Evolutionary conservation across 1,140 invertebrate genomes (phyloP).

Genomic region (Ceratina calcarata): DNA sequence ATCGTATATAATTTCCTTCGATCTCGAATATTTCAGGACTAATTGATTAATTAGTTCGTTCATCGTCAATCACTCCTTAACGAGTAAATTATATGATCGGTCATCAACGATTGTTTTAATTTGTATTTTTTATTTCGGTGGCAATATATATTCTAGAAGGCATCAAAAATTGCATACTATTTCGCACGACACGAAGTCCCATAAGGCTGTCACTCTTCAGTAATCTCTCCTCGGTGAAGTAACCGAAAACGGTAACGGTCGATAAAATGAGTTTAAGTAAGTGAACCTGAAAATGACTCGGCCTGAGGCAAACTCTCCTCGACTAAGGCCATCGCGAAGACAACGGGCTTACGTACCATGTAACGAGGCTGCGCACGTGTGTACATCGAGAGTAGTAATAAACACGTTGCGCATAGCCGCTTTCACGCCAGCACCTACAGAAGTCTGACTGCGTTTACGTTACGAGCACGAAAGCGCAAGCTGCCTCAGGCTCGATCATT

Average conservation of each 20-base stretch:
- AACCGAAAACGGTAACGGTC: background rate
- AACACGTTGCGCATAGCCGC: slow-evolving; percentile 46
- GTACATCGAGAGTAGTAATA: slow-evolving; percentile 40
- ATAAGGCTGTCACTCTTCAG: too few relatives aligned
- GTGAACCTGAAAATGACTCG: slow-evolving; percentile 9
- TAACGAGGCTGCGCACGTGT: slow-evolving; percentile 25
- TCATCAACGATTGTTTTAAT: too few relatives aligned
- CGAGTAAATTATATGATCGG: too few relatives aligned
- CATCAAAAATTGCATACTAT: background rate
- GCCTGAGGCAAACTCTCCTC: background rate
- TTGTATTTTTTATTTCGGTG: too few relatives aligned
- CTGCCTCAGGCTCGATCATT: slow-evolving; percentile 63
- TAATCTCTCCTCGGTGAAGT: too few relatives aligned
- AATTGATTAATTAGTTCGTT: too few relatives aligned
- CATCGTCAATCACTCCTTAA: too few relatives aligned
- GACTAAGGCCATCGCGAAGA: slow-evolving; percentile 8
- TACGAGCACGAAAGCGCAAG: slow-evolving; percentile 50
- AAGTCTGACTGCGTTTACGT: slow-evolving; percentile 32
- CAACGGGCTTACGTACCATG: slow-evolving; percentile 4
- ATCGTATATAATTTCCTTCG: too few relatives aligned
- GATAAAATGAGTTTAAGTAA: background rate
- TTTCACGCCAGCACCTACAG: background rate
- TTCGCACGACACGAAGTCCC: too few relatives aligned
- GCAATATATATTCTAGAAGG: background rate
- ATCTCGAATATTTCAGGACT: too few relatives aligned